A percentile compares a stretch with the other conserved stretches of the same genome.
These are phyloP conservation scores for Spinibarbus caldwelli DNA, from an alignment of 2,797 vertebrate species.

Conservation along the genomic window DNA sequence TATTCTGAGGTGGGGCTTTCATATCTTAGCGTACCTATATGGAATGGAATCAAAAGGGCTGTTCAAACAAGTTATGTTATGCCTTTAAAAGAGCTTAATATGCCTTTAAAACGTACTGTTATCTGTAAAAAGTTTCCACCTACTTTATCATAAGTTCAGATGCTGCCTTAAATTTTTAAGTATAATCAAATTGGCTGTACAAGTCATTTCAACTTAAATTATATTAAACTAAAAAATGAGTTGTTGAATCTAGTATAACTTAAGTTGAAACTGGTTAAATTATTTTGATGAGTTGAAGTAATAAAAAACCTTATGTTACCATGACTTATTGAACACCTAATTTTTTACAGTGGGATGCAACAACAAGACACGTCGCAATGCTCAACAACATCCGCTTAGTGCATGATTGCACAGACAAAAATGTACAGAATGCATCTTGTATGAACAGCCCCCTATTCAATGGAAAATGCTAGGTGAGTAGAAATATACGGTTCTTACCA, in stretches of 20 bases:
- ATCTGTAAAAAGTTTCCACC: too few relatives aligned
- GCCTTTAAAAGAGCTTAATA: neutral
- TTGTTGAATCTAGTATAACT: neutral
- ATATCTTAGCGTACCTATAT: neutral
- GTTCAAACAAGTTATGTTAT: neutral
- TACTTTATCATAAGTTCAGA: neutral
- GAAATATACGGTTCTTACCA: conserved; percentile 78
- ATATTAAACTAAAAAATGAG: neutral
- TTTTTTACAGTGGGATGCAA: neutral
- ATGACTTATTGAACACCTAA: neutral
- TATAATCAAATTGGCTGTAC: neutral
- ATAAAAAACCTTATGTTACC: neutral
- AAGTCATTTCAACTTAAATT: neutral
- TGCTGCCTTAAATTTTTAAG: neutral
- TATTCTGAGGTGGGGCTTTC: too few relatives aligned
- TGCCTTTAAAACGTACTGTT: too few relatives aligned
- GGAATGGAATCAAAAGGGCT: neutral
- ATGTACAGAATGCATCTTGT: neutral
- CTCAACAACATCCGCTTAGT: neutral
- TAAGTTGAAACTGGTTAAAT: neutral
- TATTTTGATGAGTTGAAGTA: too few relatives aligned
- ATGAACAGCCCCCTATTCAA: neutral
- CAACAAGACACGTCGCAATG: neutral
- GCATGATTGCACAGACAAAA: neutral
- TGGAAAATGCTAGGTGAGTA: neutral